Evolutionary conservation across 2,888 invertebrate genomes (phyloP).

Genomic region (Esperia sulphurella): DNA sequence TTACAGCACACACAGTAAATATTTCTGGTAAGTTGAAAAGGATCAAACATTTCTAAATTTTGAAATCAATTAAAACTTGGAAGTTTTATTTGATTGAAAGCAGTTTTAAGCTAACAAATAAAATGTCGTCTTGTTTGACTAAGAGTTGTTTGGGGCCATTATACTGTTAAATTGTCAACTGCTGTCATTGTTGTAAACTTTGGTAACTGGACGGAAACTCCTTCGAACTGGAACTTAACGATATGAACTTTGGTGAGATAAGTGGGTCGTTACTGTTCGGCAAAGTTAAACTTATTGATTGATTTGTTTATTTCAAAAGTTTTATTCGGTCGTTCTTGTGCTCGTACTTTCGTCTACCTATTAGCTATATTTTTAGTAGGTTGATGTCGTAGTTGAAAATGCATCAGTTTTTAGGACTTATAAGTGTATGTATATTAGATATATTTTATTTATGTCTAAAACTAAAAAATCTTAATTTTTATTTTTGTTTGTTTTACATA

Average conservation of each 20-base stretch:
- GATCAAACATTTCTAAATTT: not conserved
- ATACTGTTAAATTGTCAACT: constrained; percentile 18
- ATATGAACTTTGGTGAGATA: constrained; percentile 12
- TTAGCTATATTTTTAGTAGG: too few species aligned
- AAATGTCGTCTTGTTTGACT: constrained; percentile 10
- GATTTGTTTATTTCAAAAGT: not conserved
- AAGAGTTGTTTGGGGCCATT: constrained; percentile 15
- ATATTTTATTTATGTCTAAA: too few species aligned
- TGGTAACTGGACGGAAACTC: constrained; percentile 3
- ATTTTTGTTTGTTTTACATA: too few species aligned
- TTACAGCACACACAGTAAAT: too few species aligned
- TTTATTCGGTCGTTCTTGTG: too few species aligned
- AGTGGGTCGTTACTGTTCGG: constrained; percentile 13
- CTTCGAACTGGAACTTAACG: constrained; percentile 8
- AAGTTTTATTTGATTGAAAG: not conserved
- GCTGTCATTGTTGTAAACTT: constrained; percentile 7
- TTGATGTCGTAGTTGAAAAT: too few species aligned
- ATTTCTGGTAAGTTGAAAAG: too few species aligned
- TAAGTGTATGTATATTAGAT: too few species aligned
- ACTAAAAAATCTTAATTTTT: too few species aligned
- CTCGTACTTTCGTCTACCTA: not conserved
- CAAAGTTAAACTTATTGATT: constrained; percentile 6
- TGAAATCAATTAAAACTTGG: constrained; percentile 5
- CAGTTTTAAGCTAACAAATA: constrained; percentile 4
- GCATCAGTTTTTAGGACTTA: too few species aligned